These are phyloP conservation scores for Diphyllodes magnificus DNA, from an alignment of 2,113 vertebrate genomes.

Conservation along the genomic window DNA sequence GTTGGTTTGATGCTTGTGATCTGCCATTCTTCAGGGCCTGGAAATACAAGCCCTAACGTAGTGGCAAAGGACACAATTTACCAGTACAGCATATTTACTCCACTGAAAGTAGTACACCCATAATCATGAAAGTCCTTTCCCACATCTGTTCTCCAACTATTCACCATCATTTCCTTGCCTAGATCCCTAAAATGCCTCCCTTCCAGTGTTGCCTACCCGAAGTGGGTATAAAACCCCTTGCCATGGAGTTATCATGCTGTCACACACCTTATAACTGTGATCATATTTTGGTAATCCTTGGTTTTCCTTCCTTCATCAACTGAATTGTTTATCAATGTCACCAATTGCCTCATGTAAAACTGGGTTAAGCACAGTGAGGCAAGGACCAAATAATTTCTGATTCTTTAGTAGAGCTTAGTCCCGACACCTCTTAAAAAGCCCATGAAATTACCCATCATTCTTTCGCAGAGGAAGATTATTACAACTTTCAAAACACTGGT, in stretches of 20 bases:
- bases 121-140: background rate
- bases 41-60: background rate
- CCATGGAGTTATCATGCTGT: background rate
- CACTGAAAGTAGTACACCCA: background rate
- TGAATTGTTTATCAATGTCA: background rate
- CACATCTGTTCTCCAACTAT: background rate
- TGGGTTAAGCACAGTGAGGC: background rate
- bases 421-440: background rate
- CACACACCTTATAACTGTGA: background rate
- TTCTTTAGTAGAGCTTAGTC: background rate
- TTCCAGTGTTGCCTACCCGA: background rate
- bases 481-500: background rate
- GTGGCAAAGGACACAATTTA: background rate
- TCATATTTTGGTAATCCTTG: background rate
- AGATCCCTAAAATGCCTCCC: background rate
- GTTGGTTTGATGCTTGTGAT: background rate
- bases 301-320: background rate
- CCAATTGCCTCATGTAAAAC: background rate
- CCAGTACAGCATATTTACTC: background rate
- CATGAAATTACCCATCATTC: background rate
- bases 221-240: background rate
- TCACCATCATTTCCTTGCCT: background rate
- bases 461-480: background rate
- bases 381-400: background rate
- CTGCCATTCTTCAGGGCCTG: background rate